phyloP scores from a whole-genome alignment of 2,888 invertebrate genomes.

The Cynaeus angustus region DNA sequence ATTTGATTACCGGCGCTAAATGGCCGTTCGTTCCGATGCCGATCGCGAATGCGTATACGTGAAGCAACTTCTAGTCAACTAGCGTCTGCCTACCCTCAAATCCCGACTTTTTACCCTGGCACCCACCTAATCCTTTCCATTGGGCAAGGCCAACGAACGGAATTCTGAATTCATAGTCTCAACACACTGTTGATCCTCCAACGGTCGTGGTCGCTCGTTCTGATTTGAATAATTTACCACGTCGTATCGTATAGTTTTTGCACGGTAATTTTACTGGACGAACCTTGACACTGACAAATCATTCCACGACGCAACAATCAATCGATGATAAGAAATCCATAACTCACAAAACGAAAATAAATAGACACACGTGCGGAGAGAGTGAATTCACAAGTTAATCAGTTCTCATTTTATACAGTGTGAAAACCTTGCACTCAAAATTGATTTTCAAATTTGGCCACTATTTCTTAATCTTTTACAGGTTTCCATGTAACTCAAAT shows the following conservation, averaged over 20 bases:
- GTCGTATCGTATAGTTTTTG: constrained; percentile 18
- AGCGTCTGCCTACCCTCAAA: constrained; percentile 30
- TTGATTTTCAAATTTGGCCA: too few relatives aligned
- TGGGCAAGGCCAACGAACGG: constrained; percentile 21
- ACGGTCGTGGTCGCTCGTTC: constrained; percentile 5
- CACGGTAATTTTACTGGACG: constrained; percentile 2
- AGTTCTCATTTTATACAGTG: too few relatives aligned
- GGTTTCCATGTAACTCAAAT: too few relatives aligned
- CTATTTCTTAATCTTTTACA: too few relatives aligned
- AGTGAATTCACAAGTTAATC: too few relatives aligned
- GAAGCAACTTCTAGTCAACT: constrained; percentile 44
- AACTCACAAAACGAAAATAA: not conserved
- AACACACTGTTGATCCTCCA: constrained; percentile 33
- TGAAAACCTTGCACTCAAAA: too few relatives aligned
- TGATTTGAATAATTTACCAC: constrained; percentile 38
- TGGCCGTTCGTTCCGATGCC: constrained; percentile 57
- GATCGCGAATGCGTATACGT: constrained; percentile 52
- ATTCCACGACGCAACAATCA: not conserved
- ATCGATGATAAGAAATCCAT: constrained; percentile 1
- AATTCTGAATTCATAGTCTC: constrained; percentile 34
- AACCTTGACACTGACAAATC: constrained; percentile 9
- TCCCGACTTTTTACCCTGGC: constrained; percentile 28
- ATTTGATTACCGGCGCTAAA: constrained; percentile 62
- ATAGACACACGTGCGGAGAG: not conserved
- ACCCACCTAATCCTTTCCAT: constrained; percentile 22